Conservation (phyloP, 2,888 invertebrate species). For the Coleophora flavipennella region DNA sequence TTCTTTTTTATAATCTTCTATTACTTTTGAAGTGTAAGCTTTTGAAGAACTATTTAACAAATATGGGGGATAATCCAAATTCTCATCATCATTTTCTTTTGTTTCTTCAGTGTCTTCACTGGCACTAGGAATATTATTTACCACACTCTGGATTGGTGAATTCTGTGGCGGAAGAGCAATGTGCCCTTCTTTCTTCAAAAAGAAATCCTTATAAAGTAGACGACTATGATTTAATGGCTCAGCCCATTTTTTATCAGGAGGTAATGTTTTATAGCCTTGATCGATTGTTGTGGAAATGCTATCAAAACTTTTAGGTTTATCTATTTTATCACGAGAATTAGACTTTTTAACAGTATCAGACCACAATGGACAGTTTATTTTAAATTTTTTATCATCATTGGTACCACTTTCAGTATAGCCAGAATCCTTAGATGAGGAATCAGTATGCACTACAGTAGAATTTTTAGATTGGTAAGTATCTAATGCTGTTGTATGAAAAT, state of each 20-base stretch:
- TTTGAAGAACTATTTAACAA: slow-evolving; percentile 58
- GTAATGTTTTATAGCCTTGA: slow-evolving; percentile 34
- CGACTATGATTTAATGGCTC: slow-evolving; percentile 60
- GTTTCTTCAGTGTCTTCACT: slow-evolving; percentile 22
- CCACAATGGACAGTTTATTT: slow-evolving; percentile 42
- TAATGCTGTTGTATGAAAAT: slow-evolving; percentile 35
- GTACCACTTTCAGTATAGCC: slow-evolving; percentile 54
- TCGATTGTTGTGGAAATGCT: slow-evolving; percentile 38
- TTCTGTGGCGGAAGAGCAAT: slow-evolving; percentile 51
- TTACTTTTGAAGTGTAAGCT: slow-evolving; percentile 66
- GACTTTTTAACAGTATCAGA: slow-evolving; percentile 35
- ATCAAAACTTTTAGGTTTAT: slow-evolving; percentile 53
- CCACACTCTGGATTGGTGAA: slow-evolving; percentile 38
- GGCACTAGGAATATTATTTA: slow-evolving; percentile 19
- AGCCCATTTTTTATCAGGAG: slow-evolving; percentile 34
- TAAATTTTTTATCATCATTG: slow-evolving; percentile 44
- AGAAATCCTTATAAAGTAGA: slow-evolving; percentile 63
- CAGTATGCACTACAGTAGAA: slow-evolving; percentile 48
- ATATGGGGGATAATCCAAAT: slow-evolving; percentile 55
- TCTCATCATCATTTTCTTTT: slow-evolving; percentile 29
- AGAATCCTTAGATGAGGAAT: slow-evolving; percentile 61
- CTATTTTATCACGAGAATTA: slow-evolving; percentile 29
- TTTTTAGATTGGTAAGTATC: slow-evolving; percentile 36
- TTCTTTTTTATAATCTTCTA: slow-evolving; percentile 68
- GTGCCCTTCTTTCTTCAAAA: slow-evolving; percentile 55